These are phyloP conservation scores for Alviniconcha marisindica DNA, from an alignment of 1,140 invertebrate species.

Conservation along the genomic window DNA sequence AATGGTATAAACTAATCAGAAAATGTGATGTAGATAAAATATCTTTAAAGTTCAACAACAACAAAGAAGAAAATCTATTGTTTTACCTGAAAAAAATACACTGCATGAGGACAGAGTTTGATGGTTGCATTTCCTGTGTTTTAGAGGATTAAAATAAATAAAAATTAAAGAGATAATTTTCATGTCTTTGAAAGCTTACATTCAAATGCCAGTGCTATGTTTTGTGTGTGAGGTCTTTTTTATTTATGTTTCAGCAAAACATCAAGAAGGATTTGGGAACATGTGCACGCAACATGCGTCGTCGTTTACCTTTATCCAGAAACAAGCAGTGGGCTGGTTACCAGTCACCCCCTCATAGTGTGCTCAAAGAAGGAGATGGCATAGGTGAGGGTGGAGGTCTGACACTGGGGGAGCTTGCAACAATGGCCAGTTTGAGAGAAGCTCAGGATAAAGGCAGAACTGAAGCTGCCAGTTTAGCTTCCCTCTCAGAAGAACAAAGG, in stretches of 20 bases:
- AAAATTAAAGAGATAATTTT: no score
- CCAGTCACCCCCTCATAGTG: slow-evolving; percentile 21
- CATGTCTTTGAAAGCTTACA: no score
- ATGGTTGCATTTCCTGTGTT: no score
- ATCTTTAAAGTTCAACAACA: no score
- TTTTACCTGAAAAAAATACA: no score
- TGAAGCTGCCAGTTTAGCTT: slow-evolving; percentile 23
- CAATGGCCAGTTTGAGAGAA: slow-evolving; percentile 44
- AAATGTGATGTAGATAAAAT: no score
- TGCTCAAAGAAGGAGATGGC: slow-evolving; percentile 26
- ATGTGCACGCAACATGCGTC: slow-evolving; percentile 49
- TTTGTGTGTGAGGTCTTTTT: no score
- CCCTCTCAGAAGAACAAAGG: slow-evolving; percentile 41
- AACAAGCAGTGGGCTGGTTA: slow-evolving; percentile 37
- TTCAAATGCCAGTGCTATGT: no score
- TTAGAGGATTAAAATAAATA: no score
- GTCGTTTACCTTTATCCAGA: slow-evolving; percentile 36
- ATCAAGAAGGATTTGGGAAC: slow-evolving; percentile 50
- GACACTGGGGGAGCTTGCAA: slow-evolving; percentile 46
- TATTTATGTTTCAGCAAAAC: slow-evolving; percentile 44
- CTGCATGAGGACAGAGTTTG: no score
- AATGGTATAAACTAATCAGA: no score
- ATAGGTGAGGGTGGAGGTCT: slow-evolving; percentile 25
- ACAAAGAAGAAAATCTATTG: no score
- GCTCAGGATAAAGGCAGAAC: slow-evolving; percentile 38